These are phyloP conservation scores for Geopemphigus sp. DNA, from an alignment of 1,140 invertebrate genomes.

Conservation along the genomic window DNA sequence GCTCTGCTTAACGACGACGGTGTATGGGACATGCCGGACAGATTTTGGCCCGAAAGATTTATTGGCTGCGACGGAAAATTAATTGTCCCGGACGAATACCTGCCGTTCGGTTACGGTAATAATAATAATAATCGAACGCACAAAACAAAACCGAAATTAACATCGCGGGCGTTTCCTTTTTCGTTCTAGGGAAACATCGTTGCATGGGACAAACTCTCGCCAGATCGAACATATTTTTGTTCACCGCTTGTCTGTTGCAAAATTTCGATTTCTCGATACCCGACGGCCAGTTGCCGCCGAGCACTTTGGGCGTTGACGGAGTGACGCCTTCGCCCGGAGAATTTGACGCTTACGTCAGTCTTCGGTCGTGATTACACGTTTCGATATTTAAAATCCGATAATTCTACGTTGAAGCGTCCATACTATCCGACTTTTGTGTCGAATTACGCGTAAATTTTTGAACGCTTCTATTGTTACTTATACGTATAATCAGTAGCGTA, in stretches of 20 bases:
- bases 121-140: background rate
- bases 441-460: background rate
- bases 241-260: constrained; percentile 75
- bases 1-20: constrained; percentile 70
- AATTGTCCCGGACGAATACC: constrained; percentile 66
- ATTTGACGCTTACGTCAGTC: constrained; percentile 65
- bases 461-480: background rate
- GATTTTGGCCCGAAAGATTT: constrained; percentile 76
- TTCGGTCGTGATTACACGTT: constrained; percentile 54
- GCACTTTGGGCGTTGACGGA: constrained; percentile 68
- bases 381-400: background rate
- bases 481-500: background rate
- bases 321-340: constrained; percentile 71
- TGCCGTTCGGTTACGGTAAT: constrained; percentile 74
- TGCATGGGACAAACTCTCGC: constrained; percentile 85
- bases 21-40: constrained; percentile 69
- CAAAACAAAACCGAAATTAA: background rate
- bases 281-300: constrained; percentile 64
- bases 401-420: background rate
- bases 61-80: constrained; percentile 65
- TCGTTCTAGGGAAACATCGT: constrained; percentile 66
- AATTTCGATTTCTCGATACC: constrained; percentile 68
- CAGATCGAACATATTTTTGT: constrained; percentile 80
- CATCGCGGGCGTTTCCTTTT: background rate
- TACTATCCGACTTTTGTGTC: background rate